These are phyloP conservation scores for Pristionchus exspectatus DNA, from an alignment of 2,888 invertebrate species.

Conservation along the genomic window DNA sequence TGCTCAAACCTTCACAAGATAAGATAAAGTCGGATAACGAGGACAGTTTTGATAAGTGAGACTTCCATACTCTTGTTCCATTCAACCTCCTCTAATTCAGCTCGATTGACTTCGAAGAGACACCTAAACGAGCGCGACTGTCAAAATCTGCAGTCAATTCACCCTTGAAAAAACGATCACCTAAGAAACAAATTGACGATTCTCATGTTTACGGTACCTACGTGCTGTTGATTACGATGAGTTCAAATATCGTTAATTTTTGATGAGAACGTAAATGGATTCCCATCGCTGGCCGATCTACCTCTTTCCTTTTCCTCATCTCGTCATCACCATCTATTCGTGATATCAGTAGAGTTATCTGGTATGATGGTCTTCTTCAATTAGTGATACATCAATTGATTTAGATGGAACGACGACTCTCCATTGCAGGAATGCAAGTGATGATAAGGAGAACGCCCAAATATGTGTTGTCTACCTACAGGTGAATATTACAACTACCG, in stretches of 20 bases:
- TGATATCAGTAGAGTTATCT: neutral
- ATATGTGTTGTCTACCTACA: slow-evolving; percentile 62
- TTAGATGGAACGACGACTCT: slow-evolving; percentile 46
- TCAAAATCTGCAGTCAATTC: slow-evolving; percentile 17
- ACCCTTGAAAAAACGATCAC: slow-evolving; percentile 25
- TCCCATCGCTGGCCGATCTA: slow-evolving; percentile 34
- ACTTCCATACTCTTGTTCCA: neutral
- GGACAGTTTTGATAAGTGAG: slow-evolving; percentile 44
- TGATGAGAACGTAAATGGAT: slow-evolving; percentile 44
- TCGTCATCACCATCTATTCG: slow-evolving; percentile 22
- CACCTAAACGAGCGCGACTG: neutral
- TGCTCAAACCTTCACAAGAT: neutral
- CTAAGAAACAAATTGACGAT: slow-evolving; percentile 32
- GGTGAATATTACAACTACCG: slow-evolving; percentile 43
- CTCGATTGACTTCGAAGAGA: neutral
- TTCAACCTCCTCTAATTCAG: neutral
- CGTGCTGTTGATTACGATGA: neutral
- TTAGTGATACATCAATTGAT: neutral
- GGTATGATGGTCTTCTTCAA: neutral
- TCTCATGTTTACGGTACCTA: slow-evolving; percentile 15
- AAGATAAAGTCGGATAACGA: slow-evolving; percentile 1
- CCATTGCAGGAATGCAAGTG: neutral
- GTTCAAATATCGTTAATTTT: neutral
- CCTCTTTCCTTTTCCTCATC: neutral
- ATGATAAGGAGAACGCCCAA: neutral